Evolutionary conservation across 2,797 vertebrate genomes (phyloP).

Genomic region (Nyctibius grandis): DNA sequence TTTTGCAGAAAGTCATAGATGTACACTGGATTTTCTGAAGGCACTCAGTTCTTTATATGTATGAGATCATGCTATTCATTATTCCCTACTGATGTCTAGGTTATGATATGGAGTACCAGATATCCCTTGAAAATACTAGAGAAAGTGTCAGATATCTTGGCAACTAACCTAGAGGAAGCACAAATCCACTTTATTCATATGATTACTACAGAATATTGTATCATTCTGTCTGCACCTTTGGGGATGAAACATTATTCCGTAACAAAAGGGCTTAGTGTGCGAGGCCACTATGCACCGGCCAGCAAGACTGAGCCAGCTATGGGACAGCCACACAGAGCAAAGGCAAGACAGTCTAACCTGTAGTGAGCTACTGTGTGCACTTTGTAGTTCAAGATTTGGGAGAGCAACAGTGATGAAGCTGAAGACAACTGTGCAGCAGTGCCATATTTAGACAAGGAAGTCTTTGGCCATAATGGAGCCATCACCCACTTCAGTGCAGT

Average conservation of each 20-base stretch:
- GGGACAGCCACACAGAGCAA: background rate
- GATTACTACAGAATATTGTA: background rate
- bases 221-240: background rate
- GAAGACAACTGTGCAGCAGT: background rate
- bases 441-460: background rate
- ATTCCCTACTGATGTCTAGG: background rate
- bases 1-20: background rate
- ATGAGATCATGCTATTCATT: background rate
- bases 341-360: background rate
- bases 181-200: background rate
- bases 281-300: rapidly evolving
- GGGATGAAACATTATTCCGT: background rate
- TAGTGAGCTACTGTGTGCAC: background rate
- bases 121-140: background rate
- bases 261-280: background rate
- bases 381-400: background rate
- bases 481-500: background rate
- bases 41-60: background rate
- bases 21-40: background rate
- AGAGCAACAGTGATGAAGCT: background rate
- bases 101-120: background rate
- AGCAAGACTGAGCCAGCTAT: background rate
- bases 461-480: background rate
- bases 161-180: background rate
- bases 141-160: background rate